These are phyloP conservation scores for Paratrypauchen microcephalus DNA, from an alignment of 2,797 vertebrate species.

Conservation along the genomic window DNA sequence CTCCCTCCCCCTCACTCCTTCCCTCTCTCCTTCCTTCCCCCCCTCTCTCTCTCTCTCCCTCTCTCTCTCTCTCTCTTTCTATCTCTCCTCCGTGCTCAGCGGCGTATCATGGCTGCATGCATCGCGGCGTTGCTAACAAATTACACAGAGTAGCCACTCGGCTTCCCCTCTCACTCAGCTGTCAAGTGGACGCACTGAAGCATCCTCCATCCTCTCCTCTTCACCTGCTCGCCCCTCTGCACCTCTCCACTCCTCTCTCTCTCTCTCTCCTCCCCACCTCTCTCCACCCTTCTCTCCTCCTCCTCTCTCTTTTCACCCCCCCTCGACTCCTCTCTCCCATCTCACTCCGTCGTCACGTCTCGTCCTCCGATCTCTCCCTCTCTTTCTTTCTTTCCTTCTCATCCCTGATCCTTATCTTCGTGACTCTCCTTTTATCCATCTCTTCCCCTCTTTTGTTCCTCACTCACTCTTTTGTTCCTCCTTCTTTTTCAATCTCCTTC, in stretches of 20 bases:
- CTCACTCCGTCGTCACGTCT: neutral
- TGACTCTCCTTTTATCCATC: conserved; percentile 14
- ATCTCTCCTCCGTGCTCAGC: conserved; percentile 37
- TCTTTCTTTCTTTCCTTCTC: too few relatives aligned
- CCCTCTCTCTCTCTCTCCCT: conserved; percentile 17
- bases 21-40: conserved; percentile 4
- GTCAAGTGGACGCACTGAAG: conserved; percentile 76
- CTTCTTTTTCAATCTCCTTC: neutral
- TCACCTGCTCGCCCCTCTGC: conserved; percentile 22
- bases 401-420: too few relatives aligned
- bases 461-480: neutral
- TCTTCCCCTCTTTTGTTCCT: neutral
- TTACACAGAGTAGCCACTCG: conserved; percentile 77
- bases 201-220: conserved; percentile 47
- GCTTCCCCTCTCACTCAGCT: conserved; percentile 78
- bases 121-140: conserved; percentile 76
- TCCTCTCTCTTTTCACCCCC: too few relatives aligned
- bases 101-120: conserved; percentile 74
- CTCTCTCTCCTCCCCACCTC: conserved; percentile 1
- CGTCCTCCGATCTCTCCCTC: too few relatives aligned
- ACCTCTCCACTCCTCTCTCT: conserved; percentile 33
- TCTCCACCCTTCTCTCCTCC: too few relatives aligned
- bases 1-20: neutral
- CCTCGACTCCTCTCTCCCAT: too few relatives aligned
- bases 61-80: conserved; percentile 17